Conservation (phyloP, 2,113 vertebrate genomes). For the Ptyas mucosa region DNA sequence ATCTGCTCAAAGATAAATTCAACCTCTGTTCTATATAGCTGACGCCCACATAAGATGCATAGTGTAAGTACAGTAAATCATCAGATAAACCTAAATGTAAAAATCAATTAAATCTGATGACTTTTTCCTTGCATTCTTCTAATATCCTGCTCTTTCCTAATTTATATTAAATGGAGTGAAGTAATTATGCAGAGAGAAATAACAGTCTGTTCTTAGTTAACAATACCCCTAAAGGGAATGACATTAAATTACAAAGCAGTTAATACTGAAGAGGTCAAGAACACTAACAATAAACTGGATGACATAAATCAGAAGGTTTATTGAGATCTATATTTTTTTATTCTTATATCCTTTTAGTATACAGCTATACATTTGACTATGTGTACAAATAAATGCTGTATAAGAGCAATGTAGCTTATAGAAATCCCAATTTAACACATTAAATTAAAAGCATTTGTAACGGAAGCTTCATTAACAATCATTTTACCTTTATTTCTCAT, state of each 20-base stretch:
- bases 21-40: neutral
- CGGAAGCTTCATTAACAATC: neutral
- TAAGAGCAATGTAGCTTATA: neutral
- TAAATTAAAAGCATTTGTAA: neutral
- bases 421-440: neutral
- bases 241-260: neutral
- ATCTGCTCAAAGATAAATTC: neutral
- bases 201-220: neutral
- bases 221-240: neutral
- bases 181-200: neutral
- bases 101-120: neutral
- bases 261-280: neutral
- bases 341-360: neutral
- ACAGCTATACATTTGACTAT: neutral
- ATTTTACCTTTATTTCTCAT: neutral
- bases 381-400: neutral
- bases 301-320: neutral
- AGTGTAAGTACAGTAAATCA: neutral
- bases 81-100: neutral
- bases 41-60: neutral
- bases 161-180: neutral
- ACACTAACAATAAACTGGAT: neutral
- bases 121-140: neutral
- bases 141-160: neutral
- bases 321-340: neutral